Conservation (phyloP, 2,888 invertebrate genomes). For the Lasioglossum malachurum region DNA sequence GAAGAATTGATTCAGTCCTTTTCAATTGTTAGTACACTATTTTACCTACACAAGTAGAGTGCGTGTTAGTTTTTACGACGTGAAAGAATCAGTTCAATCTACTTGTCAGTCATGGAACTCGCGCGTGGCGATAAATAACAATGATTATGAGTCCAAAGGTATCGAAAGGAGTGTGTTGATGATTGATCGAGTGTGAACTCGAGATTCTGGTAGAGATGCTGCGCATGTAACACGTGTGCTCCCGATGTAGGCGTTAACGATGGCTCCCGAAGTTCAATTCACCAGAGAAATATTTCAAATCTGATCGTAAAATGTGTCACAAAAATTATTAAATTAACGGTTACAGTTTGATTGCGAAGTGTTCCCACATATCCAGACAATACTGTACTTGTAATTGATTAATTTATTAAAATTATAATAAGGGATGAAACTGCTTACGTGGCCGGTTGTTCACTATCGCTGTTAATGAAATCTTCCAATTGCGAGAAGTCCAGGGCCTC, state of each 20-base stretch:
- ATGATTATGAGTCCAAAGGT: neutral
- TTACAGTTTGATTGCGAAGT: neutral
- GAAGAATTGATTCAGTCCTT: neutral
- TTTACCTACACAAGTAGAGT: neutral
- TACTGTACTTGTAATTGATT: neutral
- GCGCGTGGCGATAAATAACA: neutral
- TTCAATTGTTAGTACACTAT: neutral
- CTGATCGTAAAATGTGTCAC: neutral
- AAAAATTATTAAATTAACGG: neutral
- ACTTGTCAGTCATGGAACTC: neutral
- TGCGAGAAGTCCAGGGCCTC: constrained; percentile 92
- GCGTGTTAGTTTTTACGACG: neutral
- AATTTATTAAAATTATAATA: neutral
- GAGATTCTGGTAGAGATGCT: constrained; percentile 34
- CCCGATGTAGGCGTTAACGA: constrained; percentile 70
- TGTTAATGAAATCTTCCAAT: constrained; percentile 95
- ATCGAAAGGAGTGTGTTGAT: neutral
- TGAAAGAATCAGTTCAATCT: neutral
- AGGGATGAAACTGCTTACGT: constrained; percentile 75
- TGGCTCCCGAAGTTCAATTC: constrained; percentile 61
- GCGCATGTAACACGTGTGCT: constrained; percentile 45
- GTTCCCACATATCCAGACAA: neutral
- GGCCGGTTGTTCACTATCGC: constrained; percentile 86
- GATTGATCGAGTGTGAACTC: constrained; percentile 28
- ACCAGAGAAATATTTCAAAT: constrained; percentile 7